Evolutionary conservation across 2,113 vertebrate species (phyloP).

Genomic region (Mastomys coucha): DNA sequence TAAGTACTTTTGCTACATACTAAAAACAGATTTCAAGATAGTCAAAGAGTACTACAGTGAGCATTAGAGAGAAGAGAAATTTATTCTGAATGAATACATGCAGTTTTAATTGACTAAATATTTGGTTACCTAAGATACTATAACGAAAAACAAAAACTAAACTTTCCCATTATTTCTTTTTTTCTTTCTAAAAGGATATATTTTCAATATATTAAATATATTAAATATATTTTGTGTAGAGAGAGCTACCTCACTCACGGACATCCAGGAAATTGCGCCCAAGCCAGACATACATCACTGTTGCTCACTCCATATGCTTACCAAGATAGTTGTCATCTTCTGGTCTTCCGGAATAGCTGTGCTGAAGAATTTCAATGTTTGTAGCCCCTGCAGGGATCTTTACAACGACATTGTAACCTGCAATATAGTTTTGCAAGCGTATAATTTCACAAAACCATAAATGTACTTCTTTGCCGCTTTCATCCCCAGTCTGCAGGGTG

Average conservation of each 20-base stretch:
- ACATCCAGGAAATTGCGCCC: conserved; percentile 49
- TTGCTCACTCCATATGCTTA: conserved; percentile 84
- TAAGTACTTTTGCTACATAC: background rate
- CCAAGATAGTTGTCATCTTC: conserved; percentile 99
- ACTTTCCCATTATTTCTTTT: background rate
- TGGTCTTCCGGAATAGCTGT: conserved; percentile 97
- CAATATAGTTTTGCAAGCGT: conserved; percentile 78
- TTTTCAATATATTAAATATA: too few species aligned
- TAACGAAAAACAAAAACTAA: background rate
- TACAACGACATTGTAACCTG: conserved; percentile 96
- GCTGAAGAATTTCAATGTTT: conserved; percentile 95
- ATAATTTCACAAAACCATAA: conserved; percentile 64
- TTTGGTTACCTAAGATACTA: conserved; percentile 21
- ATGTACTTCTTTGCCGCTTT: too few species aligned
- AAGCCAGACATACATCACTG: background rate
- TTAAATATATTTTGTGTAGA: background rate
- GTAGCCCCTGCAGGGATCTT: conserved; percentile 97
- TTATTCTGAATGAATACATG: conserved; percentile 17
- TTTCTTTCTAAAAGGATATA: background rate
- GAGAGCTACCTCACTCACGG: background rate
- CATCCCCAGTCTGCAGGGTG: too few species aligned
- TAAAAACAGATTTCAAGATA: background rate
- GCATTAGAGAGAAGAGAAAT: conserved; percentile 5
- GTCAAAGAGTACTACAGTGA: background rate
- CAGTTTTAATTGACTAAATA: background rate